Conservation (phyloP, 2,888 invertebrate species). For the Zhengitettix transpicula region DNA sequence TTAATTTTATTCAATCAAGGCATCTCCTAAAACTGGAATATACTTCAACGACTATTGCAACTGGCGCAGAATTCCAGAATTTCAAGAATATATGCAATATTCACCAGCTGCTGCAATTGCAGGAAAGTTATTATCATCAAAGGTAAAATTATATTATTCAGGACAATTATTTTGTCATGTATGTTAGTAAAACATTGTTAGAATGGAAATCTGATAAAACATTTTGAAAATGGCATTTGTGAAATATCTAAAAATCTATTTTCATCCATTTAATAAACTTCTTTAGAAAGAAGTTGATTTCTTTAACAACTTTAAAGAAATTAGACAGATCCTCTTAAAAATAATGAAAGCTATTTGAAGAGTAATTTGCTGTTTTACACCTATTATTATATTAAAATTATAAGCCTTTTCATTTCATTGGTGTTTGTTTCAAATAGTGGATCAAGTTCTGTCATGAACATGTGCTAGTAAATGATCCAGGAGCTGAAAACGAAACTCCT, state of each 20-base stretch:
- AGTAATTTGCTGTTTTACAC: background rate
- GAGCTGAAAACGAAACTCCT: conserved; percentile 17
- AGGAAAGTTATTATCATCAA: conserved; percentile 15
- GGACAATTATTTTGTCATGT: too few species aligned
- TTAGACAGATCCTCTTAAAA: too few species aligned
- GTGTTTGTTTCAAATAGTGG: background rate
- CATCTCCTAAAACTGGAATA: conserved; percentile 13
- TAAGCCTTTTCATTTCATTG: background rate
- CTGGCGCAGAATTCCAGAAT: conserved; percentile 19
- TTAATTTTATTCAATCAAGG: background rate
- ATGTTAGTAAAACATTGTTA: too few species aligned
- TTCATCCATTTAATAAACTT: conserved; percentile 7
- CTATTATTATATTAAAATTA: background rate
- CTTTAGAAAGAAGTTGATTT: too few species aligned
- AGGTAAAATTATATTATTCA: conserved; percentile 5
- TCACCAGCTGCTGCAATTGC: conserved; percentile 20
- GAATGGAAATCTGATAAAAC: too few species aligned
- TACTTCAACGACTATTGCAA: conserved; percentile 22
- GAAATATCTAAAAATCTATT: too few species aligned
- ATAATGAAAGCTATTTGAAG: too few species aligned
- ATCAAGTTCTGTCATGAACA: conserved; percentile 20
- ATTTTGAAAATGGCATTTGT: too few species aligned
- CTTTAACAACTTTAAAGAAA: too few species aligned
- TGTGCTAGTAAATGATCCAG: conserved; percentile 19
- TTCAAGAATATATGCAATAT: conserved; percentile 16